Evolutionary conservation across 2,113 vertebrate species (phyloP).

Genomic region (Hypanus sabinus): DNA sequence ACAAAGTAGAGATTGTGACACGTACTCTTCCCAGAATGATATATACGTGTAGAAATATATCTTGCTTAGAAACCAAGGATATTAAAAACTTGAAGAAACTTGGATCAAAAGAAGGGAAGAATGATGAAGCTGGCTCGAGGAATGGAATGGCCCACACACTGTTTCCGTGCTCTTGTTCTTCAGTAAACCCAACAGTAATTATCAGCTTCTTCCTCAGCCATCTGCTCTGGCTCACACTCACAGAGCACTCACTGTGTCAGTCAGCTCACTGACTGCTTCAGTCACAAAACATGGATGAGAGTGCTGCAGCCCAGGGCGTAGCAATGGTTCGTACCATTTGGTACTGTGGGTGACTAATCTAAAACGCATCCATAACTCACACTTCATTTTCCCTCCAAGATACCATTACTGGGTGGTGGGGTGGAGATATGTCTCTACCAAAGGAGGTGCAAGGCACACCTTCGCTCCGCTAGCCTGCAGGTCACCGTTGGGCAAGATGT

Average conservation of each 20-base stretch:
- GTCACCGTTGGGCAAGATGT: no score
- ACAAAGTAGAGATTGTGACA: background rate
- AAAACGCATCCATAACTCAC: background rate
- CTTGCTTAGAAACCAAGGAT: background rate
- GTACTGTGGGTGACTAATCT: background rate
- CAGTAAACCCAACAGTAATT: conserved; percentile 1
- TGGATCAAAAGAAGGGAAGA: background rate
- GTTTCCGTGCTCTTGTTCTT: background rate
- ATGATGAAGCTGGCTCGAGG: background rate
- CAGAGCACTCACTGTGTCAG: background rate
- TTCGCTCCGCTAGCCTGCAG: no score
- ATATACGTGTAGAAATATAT: background rate
- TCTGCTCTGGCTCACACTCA: conserved; percentile 11
- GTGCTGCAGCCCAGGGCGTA: no score
- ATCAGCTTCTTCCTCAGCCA: background rate
- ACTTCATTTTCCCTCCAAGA: background rate
- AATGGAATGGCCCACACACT: background rate
- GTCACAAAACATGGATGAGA: background rate
- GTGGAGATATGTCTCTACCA: no score
- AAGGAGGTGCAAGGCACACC: no score
- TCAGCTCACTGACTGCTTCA: background rate
- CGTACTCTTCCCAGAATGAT: background rate
- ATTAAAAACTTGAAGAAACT: background rate
- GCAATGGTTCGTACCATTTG: background rate
- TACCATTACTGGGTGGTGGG: background rate